Base-by-base conservation (phyloP, 2,888 invertebrate genomes). In the Catocala nupta region DNA sequence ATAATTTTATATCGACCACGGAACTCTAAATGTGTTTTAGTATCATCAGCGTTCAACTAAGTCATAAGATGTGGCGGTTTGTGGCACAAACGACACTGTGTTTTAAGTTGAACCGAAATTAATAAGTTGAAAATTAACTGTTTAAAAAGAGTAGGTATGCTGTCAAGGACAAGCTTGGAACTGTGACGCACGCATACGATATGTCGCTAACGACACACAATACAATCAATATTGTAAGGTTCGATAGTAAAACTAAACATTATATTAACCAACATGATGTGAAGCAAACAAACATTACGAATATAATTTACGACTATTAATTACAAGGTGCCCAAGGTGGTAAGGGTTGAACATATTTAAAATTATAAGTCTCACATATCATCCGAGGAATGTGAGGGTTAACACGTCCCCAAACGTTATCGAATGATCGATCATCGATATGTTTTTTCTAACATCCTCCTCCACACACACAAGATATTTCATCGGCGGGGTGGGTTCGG, bases 11-110 rank as follows among this genome's bases (percentile, higher is more conserved):
- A 66, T 63, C 54, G 54, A 54, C 64, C 66, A 72, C 68, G 73
- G 77, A 72, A 71, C 81, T 78, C 77, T 78, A 75, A 80, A 77
- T 74, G 68, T 70, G 55, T 69, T 71, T 77, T 68, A 76, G 69
- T 73, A 76, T 70, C 63, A 72, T 63, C 65, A 65, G 64, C 70
- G 65, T 45, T 13, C 43, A 7, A 45, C 0, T 49, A 79, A 75
- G 55, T 34, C 48, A 70, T 5, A 66, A 52, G 65, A 58, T 55
- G 43, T 5, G 47, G 71, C 73, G 59, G 11, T 57, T 57, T 53
- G 48, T 42, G 12, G 25, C 25, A 25, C 25, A 25, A 25, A 25
- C 3, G 4, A 3, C 25, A 25, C 25, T 1, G 0, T 3, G 25
- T 25, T 25, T 25, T 25, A 25, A 25, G 25, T 3, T 25, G 25